phyloP scores from a whole-genome alignment of 92 coral and sea anemone species.

The Parazoanthus atlanticus region DNA sequence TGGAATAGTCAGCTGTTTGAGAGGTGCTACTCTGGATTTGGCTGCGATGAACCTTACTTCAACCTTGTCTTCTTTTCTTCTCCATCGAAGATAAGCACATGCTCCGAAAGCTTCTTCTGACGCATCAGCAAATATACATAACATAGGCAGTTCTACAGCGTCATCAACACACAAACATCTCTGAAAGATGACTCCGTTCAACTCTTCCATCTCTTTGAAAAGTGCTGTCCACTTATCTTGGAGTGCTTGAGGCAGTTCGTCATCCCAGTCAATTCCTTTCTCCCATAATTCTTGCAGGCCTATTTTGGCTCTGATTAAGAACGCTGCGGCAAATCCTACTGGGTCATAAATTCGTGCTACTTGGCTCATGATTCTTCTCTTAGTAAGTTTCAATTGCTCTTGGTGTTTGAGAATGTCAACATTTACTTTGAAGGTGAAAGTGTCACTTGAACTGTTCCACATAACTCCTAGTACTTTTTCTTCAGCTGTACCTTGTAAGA shows the following conservation, averaged over 20 bases:
- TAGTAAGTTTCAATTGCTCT: background rate
- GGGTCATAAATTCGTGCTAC: slow-evolving; percentile 59
- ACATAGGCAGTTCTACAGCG: slow-evolving; percentile 42
- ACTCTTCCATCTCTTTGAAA: slow-evolving; percentile 50
- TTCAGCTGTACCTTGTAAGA: background rate
- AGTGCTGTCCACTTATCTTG: slow-evolving; percentile 41
- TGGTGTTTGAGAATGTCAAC: too few species aligned
- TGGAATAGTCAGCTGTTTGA: too few species aligned
- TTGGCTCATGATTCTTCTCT: slow-evolving; percentile 51
- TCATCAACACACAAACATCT: slow-evolving; percentile 48
- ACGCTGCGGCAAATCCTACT: slow-evolving; percentile 54
- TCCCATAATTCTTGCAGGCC: slow-evolving; percentile 51
- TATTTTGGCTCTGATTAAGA: slow-evolving; percentile 50
- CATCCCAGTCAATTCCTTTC: slow-evolving; percentile 57
- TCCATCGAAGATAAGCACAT: slow-evolving; percentile 50
- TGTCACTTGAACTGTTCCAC: too few species aligned
- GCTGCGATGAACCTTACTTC: background rate
- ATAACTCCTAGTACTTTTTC: too few species aligned
- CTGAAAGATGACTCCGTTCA: slow-evolving; percentile 42
- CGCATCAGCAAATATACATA: slow-evolving; percentile 53
- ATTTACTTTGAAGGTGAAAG: too few species aligned
- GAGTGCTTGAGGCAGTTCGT: slow-evolving; percentile 13
- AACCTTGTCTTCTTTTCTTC: background rate
- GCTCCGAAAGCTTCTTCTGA: slow-evolving; percentile 58
- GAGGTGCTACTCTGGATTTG: too few species aligned